Evolutionary conservation across 2,113 vertebrate genomes (phyloP).

Genomic region (Theropithecus gelada): DNA sequence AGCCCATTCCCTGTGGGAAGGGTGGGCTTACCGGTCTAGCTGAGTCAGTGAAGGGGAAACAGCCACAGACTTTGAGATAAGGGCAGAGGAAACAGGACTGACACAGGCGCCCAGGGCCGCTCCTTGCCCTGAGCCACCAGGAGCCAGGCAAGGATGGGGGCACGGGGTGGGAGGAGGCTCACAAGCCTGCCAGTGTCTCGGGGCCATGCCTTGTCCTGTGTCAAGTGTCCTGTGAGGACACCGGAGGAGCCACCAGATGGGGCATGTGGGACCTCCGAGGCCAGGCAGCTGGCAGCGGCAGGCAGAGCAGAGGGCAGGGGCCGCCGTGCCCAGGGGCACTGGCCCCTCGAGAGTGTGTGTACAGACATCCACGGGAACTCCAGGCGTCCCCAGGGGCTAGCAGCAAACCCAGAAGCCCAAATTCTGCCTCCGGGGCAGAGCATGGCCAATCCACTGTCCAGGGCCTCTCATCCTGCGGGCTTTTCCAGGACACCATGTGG

Average conservation of each 20-base stretch:
- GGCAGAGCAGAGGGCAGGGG: background rate
- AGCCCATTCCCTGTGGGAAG: background rate
- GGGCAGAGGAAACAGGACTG: background rate
- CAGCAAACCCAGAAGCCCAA: constrained; percentile 56
- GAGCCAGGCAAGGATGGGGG: background rate
- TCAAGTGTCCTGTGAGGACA: background rate
- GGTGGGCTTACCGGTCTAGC: no score
- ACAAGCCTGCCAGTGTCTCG: background rate
- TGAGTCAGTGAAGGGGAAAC: background rate
- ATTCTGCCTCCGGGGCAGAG: constrained; percentile 58
- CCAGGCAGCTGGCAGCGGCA: background rate
- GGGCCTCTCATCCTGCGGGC: background rate
- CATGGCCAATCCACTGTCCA: background rate
- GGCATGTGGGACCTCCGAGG: background rate
- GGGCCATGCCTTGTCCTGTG: background rate
- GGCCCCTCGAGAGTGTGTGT: background rate
- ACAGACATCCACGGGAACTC: background rate
- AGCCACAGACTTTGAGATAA: background rate
- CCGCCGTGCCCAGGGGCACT: background rate
- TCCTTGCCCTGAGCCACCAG: background rate
- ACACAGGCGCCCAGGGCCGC: background rate
- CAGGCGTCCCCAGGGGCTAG: background rate
- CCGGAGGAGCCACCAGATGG: background rate
- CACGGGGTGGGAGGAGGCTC: no score
- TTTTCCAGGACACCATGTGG: background rate